phyloP scores from a whole-genome alignment of 2,888 invertebrate species.

The Chironomus riparius region DNA sequence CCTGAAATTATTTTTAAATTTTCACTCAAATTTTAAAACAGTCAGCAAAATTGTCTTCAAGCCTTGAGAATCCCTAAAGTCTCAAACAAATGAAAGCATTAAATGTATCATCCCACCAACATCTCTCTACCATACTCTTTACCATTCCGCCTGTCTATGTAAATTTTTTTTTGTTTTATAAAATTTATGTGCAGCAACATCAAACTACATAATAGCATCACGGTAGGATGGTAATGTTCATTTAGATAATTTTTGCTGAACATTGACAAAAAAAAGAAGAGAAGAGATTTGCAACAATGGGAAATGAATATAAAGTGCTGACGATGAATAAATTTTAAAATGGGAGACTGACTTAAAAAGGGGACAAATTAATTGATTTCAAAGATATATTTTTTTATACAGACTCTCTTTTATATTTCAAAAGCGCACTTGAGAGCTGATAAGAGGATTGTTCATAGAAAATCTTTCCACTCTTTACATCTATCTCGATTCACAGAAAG shows the following conservation, averaged over 20 bases:
- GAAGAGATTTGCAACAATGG: conserved; percentile 7
- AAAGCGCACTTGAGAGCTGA: not conserved
- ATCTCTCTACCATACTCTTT: not conserved
- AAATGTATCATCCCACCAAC: not conserved
- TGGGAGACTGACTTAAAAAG: not conserved
- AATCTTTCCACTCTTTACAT: not conserved
- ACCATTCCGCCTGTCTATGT: no score
- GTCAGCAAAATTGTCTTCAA: no score
- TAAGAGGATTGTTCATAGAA: conserved; percentile 24
- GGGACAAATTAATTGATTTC: conserved; percentile 20
- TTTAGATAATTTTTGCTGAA: conserved; percentile 26
- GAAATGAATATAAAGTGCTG: conserved; percentile 4
- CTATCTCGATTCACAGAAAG: not conserved
- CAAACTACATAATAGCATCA: not conserved
- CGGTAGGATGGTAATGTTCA: conserved; percentile 4
- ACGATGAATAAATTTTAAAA: conserved; percentile 17
- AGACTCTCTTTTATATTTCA: not conserved
- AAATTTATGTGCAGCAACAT: not conserved
- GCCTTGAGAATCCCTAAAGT: not conserved
- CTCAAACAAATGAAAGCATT: conserved; percentile 3
- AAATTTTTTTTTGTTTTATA: conserved; percentile 6
- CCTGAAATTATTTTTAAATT: no score
- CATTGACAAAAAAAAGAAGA: not conserved
- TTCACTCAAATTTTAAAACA: no score
- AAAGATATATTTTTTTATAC: conserved; percentile 19